Percentiles rank a stretch among this genome's conserved stretches.
Evolutionary conservation across 2,113 vertebrate genomes (phyloP).

Genomic region (Lamprotornis superbus): DNA sequence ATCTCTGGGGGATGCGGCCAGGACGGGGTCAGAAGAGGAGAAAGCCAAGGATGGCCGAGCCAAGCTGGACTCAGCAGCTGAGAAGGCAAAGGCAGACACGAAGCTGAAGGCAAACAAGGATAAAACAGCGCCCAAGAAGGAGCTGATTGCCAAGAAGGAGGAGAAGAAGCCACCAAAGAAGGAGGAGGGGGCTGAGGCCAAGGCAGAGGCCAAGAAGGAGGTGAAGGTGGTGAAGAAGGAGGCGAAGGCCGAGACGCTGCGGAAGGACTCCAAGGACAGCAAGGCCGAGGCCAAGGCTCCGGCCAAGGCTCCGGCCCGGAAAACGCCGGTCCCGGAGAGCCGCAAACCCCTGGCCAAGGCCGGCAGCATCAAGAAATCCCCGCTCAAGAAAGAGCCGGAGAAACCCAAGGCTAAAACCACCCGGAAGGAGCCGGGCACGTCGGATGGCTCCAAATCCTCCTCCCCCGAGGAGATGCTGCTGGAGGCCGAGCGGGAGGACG

Average conservation of each 20-base stretch:
- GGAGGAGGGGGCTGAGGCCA: slow-evolving; percentile 23
- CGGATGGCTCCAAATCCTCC: slow-evolving; percentile 62
- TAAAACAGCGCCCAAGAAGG: slow-evolving; percentile 73
- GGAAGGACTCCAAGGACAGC: slow-evolving; percentile 56
- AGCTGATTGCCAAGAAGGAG: slow-evolving; percentile 60
- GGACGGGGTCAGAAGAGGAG: slow-evolving; percentile 62
- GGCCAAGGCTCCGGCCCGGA: slow-evolving; percentile 32
- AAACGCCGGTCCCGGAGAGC: neutral
- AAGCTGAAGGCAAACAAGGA: slow-evolving; percentile 71
- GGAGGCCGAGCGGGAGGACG: slow-evolving; percentile 17
- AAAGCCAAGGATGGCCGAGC: slow-evolving; percentile 66
- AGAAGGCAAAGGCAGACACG: slow-evolving; percentile 68
- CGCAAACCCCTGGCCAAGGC: slow-evolving; percentile 49
- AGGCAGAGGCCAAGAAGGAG: slow-evolving; percentile 57
- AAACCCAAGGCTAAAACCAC: slow-evolving; percentile 19
- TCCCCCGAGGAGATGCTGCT: slow-evolving; percentile 66
- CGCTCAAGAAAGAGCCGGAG: slow-evolving; percentile 57
- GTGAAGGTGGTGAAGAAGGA: slow-evolving; percentile 72
- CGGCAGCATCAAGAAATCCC: neutral
- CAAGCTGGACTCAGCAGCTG: slow-evolving; percentile 51
- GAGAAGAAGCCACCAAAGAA: slow-evolving; percentile 71
- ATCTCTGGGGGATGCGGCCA: slow-evolving; percentile 41
- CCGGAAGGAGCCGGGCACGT: neutral
- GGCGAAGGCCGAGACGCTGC: slow-evolving; percentile 57
- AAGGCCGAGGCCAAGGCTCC: slow-evolving; percentile 73